These are phyloP conservation scores for Acyrthosiphon pisum DNA, from an alignment of 1,140 invertebrate species.

Conservation along the genomic window DNA sequence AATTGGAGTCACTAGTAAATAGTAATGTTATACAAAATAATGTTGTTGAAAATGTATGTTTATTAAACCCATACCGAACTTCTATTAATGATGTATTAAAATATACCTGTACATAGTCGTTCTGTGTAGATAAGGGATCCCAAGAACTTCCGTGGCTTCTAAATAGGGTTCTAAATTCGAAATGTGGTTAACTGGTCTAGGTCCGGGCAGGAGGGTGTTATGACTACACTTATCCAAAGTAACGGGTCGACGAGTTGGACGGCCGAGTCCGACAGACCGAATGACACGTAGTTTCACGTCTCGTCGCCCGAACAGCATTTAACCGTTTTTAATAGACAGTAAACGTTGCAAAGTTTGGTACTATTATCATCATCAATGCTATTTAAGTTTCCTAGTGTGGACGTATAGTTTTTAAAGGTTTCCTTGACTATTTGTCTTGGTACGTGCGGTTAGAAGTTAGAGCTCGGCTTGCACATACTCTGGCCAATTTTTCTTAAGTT, in stretches of 20 bases:
- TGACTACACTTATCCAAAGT: background rate
- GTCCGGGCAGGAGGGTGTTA: background rate
- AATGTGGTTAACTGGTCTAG: background rate
- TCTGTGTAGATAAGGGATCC: background rate
- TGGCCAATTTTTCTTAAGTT: background rate
- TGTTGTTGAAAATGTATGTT: background rate
- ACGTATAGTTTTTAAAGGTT: background rate
- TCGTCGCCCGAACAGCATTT: background rate
- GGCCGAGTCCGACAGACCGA: background rate
- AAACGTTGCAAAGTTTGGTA: background rate
- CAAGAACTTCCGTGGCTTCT: background rate
- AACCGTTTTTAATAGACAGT: background rate
- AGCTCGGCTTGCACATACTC: background rate
- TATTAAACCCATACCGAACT: background rate
- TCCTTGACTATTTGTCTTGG: background rate
- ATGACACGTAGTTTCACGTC: background rate
- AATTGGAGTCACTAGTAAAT: background rate
- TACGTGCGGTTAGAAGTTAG: background rate
- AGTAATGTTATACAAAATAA: background rate
- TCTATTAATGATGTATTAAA: background rate
- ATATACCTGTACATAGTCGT: background rate
- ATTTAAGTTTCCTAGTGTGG: background rate
- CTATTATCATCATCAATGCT: background rate
- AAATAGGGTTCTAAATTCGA: background rate
- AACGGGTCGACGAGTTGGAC: background rate